Percentiles rank a stretch among this genome's conserved stretches.
These are phyloP conservation scores for Tetragonisca angustula DNA, from an alignment of 2,888 invertebrate genomes.

Conservation along the genomic window DNA sequence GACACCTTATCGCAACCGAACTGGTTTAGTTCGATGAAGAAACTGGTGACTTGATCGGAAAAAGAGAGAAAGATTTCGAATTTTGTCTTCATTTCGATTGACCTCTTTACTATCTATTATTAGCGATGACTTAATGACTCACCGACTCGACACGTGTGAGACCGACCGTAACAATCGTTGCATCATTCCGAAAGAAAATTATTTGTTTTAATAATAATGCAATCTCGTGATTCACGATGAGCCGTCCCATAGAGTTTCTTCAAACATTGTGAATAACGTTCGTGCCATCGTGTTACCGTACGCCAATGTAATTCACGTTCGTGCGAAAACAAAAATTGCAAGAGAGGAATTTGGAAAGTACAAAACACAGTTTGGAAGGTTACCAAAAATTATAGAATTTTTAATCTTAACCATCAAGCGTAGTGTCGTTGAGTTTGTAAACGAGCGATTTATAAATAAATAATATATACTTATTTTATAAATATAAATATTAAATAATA, in stretches of 20 bases:
- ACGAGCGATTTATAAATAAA: too few relatives aligned
- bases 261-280: not conserved
- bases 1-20: not conserved
- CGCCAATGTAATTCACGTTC: not conserved
- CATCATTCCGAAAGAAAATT: conserved; percentile 7
- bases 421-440: too few relatives aligned
- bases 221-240: not conserved
- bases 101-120: conserved; percentile 19
- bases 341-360: too few relatives aligned
- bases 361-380: too few relatives aligned
- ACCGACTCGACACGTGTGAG: not conserved
- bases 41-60: not conserved
- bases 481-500: too few relatives aligned
- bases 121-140: conserved; percentile 32
- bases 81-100: not conserved
- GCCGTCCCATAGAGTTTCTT: not conserved
- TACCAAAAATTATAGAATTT: too few relatives aligned
- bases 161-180: conserved; percentile 18
- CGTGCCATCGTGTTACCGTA: not conserved
- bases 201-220: not conserved
- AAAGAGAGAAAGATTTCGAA: not conserved
- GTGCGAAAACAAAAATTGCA: too few relatives aligned
- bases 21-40: not conserved
- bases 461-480: too few relatives aligned
- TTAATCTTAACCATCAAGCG: too few relatives aligned